Evolutionary conservation across 37 sponge, comb jelly and placozoan species (phyloP).

Genomic region (Agelas oroides): DNA sequence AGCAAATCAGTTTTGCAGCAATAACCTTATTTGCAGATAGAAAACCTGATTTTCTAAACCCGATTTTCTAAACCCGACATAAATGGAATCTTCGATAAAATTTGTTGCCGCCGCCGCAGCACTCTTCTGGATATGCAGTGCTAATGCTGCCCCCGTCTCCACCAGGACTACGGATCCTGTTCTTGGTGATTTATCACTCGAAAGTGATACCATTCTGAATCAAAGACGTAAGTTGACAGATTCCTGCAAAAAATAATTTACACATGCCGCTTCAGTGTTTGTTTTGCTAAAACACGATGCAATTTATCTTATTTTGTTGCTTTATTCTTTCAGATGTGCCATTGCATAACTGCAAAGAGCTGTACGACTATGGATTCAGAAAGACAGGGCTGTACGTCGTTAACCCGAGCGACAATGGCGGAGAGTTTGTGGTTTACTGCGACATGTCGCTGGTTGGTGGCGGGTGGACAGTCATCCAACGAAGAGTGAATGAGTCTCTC

Average conservation of each 20-base stretch:
- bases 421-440: slow-evolving; percentile 60
- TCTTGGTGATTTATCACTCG: neutral
- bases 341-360: slow-evolving; percentile 57
- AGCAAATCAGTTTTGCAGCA: no score
- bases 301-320: neutral
- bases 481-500: slow-evolving; percentile 31
- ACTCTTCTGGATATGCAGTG: no score
- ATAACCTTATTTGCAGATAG: no score
- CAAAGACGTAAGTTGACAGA: slow-evolving; percentile 29
- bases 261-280: no score
- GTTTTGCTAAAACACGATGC: no score
- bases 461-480: slow-evolving; percentile 77
- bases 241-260: no score
- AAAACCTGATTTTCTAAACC: no score
- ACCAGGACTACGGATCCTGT: no score
- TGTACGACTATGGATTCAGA: slow-evolving; percentile 41
- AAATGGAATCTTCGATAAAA: no score
- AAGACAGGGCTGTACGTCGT: slow-evolving; percentile 55
- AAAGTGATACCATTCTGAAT: slow-evolving; percentile 5
- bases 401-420: slow-evolving; percentile 10
- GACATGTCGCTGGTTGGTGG: slow-evolving; percentile 64
- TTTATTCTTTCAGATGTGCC: slow-evolving; percentile 45
- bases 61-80: no score
- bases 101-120: no score
- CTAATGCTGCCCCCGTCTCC: no score